Conservation (phyloP, 2,888 invertebrate species). For the Antitype chi region DNA sequence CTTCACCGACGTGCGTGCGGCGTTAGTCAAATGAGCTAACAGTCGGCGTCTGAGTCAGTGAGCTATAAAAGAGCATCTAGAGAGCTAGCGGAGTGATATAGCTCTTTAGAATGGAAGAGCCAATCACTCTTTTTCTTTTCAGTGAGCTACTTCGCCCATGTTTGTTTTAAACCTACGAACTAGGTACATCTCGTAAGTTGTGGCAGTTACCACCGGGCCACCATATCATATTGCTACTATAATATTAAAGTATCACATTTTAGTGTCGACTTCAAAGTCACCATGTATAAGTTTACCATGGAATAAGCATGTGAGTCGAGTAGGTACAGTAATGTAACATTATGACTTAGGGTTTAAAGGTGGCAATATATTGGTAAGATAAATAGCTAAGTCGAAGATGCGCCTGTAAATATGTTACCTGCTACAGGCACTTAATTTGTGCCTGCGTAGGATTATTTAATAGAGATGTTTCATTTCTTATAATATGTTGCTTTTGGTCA, state of each 20-base stretch:
- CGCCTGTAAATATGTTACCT: constrained; percentile 36
- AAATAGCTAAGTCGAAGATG: constrained; percentile 35
- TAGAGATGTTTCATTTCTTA: neutral
- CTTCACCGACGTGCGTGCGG: too few relatives aligned
- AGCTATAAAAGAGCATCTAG: too few relatives aligned
- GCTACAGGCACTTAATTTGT: constrained; percentile 41
- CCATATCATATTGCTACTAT: neutral
- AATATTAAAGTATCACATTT: constrained; percentile 18
- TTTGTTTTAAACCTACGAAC: too few relatives aligned
- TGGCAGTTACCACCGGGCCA: too few relatives aligned
- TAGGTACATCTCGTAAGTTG: too few relatives aligned
- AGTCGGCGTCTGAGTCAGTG: too few relatives aligned
- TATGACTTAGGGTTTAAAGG: constrained; percentile 31
- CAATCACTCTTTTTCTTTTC: too few relatives aligned
- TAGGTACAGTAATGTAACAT: constrained; percentile 15
- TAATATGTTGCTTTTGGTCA: neutral
- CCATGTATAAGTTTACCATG: neutral
- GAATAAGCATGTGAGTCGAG: neutral
- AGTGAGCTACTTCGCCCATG: too few relatives aligned
- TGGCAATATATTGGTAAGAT: constrained; percentile 52
- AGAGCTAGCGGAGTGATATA: too few relatives aligned
- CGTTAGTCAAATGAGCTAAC: too few relatives aligned
- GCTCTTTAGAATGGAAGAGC: too few relatives aligned
- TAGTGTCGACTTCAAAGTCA: neutral
- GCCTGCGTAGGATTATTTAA: constrained; percentile 16